A percentile compares a stretch with the other conserved stretches of the same genome.
These are phyloP conservation scores for Eurosta solidaginis DNA, from an alignment of 1,140 invertebrate genomes.

Conservation along the genomic window DNA sequence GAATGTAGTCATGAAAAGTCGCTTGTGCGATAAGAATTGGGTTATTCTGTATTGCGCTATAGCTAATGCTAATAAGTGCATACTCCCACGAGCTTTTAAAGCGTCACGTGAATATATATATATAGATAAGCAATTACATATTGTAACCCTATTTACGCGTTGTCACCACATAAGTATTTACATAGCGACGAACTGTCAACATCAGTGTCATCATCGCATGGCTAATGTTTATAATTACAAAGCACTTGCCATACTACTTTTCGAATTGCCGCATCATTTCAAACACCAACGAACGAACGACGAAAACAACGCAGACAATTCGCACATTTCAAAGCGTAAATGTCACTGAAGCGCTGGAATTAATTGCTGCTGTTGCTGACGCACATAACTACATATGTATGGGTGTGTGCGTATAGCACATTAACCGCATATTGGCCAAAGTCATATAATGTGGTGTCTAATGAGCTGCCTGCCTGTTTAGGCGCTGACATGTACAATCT, in stretches of 20 bases:
- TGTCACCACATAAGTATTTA: neutral
- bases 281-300: neutral
- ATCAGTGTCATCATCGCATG: neutral
- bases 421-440: neutral
- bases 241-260: slow-evolving; percentile 6
- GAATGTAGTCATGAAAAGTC: no score
- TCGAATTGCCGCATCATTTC: slow-evolving; percentile 3
- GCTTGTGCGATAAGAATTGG: no score
- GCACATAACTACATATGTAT: neutral
- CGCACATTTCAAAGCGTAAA: neutral
- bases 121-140: neutral
- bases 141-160: neutral
- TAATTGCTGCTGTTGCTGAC: no score
- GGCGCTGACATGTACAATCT: neutral
- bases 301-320: neutral
- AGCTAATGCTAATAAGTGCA: no score
- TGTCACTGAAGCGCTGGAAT: neutral
- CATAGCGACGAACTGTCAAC: slow-evolving; percentile 1
- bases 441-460: slow-evolving; percentile 12
- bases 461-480: neutral
- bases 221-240: slow-evolving; percentile 20
- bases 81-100: no score
- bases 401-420: neutral
- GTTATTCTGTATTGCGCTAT: no score
- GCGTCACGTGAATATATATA: neutral